These are phyloP conservation scores for mouse (Mus musculus) DNA, from an alignment of 2,113 vertebrate genomes.

Conservation along the genomic window GRCm39 chr2:73855501-73856000, in stretches of 20 bases:
- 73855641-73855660: slow-evolving; percentile 1
- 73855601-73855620: background rate
- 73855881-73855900: slow-evolving; percentile 20
- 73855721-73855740: background rate
- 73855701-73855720: background rate
- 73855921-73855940: slow-evolving; percentile 14
- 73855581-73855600: background rate
- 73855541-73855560: background rate
- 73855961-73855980: background rate
- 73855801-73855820: background rate
- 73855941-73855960: background rate
- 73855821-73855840: slow-evolving; percentile 30
- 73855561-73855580: slow-evolving; percentile 61
- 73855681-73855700: background rate
- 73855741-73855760: background rate
- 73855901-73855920: background rate
- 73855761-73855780: background rate
- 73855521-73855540: background rate
- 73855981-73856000: background rate
- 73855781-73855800: slow-evolving; percentile 34
- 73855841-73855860: background rate
- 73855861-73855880: slow-evolving; percentile 51
- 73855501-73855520: slow-evolving; percentile 41
- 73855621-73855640: background rate
- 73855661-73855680: slow-evolving; percentile 5